These are phyloP conservation scores for Neoascia interrupta DNA, from an alignment of 2,888 invertebrate genomes.

Conservation along the genomic window DNA sequence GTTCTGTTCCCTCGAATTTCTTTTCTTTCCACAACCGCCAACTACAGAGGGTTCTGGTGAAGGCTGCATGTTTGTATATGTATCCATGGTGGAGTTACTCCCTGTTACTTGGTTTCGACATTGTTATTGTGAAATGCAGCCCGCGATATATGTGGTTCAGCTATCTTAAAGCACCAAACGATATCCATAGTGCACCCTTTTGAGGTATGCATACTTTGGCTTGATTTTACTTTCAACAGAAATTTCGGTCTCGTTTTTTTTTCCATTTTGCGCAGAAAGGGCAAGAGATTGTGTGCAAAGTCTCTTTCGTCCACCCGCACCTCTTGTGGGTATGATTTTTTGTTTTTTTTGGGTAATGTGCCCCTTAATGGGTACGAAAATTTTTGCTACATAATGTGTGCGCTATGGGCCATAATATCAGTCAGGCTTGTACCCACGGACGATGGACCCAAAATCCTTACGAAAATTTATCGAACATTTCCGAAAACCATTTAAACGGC, in stretches of 20 bases:
- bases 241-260: slow-evolving; percentile 1
- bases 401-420: slow-evolving; percentile 40
- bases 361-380: slow-evolving; percentile 13
- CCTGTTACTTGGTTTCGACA: slow-evolving; percentile 38
- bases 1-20: slow-evolving; percentile 67
- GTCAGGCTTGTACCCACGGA: neutral
- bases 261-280: slow-evolving; percentile 32
- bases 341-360: slow-evolving; percentile 38
- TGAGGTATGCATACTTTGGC: slow-evolving; percentile 45
- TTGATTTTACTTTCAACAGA: slow-evolving; percentile 65
- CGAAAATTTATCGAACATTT: slow-evolving; percentile 36
- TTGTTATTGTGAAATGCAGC: slow-evolving; percentile 57
- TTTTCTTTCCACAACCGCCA: slow-evolving; percentile 36
- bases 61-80: too few relatives aligned
- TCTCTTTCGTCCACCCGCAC: slow-evolving; percentile 2
- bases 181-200: slow-evolving; percentile 67
- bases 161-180: slow-evolving; percentile 21
- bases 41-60: slow-evolving; percentile 40
- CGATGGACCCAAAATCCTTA: slow-evolving; percentile 19
- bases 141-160: slow-evolving; percentile 65
- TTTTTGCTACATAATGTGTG: slow-evolving; percentile 37
- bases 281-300: slow-evolving; percentile 34
- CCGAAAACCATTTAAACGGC: slow-evolving; percentile 37
- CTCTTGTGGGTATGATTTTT: slow-evolving; percentile 36
- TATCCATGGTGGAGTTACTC: too few relatives aligned